Conservation (phyloP, 30 jellyfish, hydroid and myxozoan species). For the Aurelia aurita complex sp. Pacific region DNA sequence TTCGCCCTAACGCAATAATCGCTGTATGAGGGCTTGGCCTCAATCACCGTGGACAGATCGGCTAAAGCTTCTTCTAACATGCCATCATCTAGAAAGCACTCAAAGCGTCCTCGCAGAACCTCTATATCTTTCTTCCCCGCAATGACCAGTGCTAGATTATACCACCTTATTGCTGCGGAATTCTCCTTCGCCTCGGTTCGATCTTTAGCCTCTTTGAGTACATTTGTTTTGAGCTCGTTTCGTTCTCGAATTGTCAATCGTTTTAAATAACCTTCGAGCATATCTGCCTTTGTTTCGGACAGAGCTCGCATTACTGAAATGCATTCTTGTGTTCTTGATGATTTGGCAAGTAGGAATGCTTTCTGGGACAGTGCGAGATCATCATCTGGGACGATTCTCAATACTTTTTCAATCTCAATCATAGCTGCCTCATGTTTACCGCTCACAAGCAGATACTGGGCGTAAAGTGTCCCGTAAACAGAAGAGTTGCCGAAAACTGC, state of each 20-base stretch:
- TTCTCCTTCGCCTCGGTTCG: slow-evolving; percentile 38
- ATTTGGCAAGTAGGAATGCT: slow-evolving; percentile 28
- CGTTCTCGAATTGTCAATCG: slow-evolving; percentile 47
- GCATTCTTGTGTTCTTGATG: slow-evolving; percentile 41
- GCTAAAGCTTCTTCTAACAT: slow-evolving; percentile 48
- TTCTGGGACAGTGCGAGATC: slow-evolving; percentile 33
- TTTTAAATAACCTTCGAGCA: slow-evolving; percentile 12
- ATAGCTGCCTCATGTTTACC: slow-evolving; percentile 55
- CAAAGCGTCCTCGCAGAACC: slow-evolving; percentile 57
- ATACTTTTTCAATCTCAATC: slow-evolving; percentile 37
- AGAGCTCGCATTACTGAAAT: slow-evolving; percentile 13
- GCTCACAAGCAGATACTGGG: slow-evolving; percentile 29
- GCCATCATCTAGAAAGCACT: slow-evolving; percentile 44
- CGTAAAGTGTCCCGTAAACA: slow-evolving; percentile 17
- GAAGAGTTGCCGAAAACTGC: slow-evolving; percentile 25
- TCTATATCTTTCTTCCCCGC: slow-evolving; percentile 50
- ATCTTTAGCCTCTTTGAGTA: slow-evolving; percentile 35
- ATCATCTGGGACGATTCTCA: slow-evolving; percentile 14
- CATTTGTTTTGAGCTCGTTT: slow-evolving; percentile 33
- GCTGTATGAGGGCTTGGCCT: slow-evolving; percentile 34
- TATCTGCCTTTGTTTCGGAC: slow-evolving; percentile 17
- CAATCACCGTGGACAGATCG: slow-evolving; percentile 54
- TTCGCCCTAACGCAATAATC: slow-evolving; percentile 77
- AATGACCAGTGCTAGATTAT: slow-evolving; percentile 51
- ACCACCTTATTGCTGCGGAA: slow-evolving; percentile 59